These are phyloP conservation scores for Callaeas wilsoni DNA, from an alignment of 2,113 vertebrate species.

Conservation along the genomic window DNA sequence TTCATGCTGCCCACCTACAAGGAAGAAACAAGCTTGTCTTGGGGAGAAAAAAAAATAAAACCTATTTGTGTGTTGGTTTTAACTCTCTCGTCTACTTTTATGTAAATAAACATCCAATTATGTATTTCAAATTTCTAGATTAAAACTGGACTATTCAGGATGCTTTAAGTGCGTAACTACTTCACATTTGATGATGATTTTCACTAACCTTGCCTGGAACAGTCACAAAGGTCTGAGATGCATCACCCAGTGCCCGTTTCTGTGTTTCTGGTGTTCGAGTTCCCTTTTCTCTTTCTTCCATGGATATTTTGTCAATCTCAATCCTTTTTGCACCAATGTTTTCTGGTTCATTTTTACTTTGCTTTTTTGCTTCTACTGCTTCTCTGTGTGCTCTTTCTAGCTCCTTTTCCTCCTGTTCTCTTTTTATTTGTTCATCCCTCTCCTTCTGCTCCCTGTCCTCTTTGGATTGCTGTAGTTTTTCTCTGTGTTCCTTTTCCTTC, in stretches of 20 bases:
- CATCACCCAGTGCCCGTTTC: slow-evolving; percentile 29
- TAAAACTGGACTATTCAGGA: neutral
- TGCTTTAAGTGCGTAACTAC: neutral
- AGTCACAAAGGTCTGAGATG: neutral
- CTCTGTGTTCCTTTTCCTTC: slow-evolving; percentile 60
- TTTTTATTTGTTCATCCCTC: slow-evolving; percentile 60
- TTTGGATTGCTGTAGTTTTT: slow-evolving; percentile 57
- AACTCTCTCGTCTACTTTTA: neutral
- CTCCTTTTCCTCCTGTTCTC: slow-evolving; percentile 62
- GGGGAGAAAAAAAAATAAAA: neutral
- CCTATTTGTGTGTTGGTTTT: neutral
- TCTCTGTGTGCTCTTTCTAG: slow-evolving; percentile 59
- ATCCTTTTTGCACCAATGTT: slow-evolving; percentile 60
- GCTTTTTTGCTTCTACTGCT: slow-evolving; percentile 57
- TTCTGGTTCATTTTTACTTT: slow-evolving; percentile 62
- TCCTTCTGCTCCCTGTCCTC: slow-evolving; percentile 71
- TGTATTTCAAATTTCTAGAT: neutral
- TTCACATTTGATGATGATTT: neutral
- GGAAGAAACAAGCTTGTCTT: neutral
- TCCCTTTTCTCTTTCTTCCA: slow-evolving; percentile 66
- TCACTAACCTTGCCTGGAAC: slow-evolving; percentile 67
- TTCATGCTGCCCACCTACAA: neutral
- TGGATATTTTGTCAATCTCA: slow-evolving; percentile 54
- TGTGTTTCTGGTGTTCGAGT: slow-evolving; percentile 57
- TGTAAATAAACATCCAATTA: neutral